phyloP scores from a whole-genome alignment of 2,888 invertebrate species.

The Drosophila pseudotalamancana region DNA sequence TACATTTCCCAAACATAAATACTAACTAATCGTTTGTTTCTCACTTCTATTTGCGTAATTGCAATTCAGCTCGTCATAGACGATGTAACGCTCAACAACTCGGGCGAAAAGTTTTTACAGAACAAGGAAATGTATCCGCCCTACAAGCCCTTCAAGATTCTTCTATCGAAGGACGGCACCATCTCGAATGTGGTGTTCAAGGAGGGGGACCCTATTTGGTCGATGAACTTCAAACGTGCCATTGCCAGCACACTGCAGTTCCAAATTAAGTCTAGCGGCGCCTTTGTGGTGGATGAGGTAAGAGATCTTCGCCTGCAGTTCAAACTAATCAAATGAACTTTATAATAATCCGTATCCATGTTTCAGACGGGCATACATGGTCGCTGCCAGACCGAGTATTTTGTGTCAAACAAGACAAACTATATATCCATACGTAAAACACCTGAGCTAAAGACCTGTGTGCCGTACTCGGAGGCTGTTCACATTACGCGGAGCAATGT shows the following conservation, averaged over 20 bases:
- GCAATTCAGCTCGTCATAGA: constrained; percentile 82
- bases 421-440: constrained; percentile 83
- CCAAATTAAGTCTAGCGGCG: constrained; percentile 84
- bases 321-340: not conserved
- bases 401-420: constrained; percentile 83
- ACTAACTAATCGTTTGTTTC: not conserved
- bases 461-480: constrained; percentile 82
- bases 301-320: constrained; percentile 11
- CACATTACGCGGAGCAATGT: constrained; percentile 84
- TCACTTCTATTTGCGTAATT: constrained; percentile 10
- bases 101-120: constrained; percentile 83
- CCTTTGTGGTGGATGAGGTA: constrained; percentile 84
- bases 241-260: constrained; percentile 88
- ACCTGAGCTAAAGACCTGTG: constrained; percentile 83
- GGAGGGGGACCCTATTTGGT: constrained; percentile 87
- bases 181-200: constrained; percentile 83
- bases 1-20: not conserved
- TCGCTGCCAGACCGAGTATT: constrained; percentile 85
- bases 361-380: constrained; percentile 86
- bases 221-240: constrained; percentile 88
- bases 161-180: constrained; percentile 80
- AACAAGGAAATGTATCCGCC: constrained; percentile 84
- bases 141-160: constrained; percentile 84
- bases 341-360: not conserved
- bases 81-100: constrained; percentile 83